Conservation (phyloP, 1,140 invertebrate species). For the Drosophila kanapiae region DNA sequence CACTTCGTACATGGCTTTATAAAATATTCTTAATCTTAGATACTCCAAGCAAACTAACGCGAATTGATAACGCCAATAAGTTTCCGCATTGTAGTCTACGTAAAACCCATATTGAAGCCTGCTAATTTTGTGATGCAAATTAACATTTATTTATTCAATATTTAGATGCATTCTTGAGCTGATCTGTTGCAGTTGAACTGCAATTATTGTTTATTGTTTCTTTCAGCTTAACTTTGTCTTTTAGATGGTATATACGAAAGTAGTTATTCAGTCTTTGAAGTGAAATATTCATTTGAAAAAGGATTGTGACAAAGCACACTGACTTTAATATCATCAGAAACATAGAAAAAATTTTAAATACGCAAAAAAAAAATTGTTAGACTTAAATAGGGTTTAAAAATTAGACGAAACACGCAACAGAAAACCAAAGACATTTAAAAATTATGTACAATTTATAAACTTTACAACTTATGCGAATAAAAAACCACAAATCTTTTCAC, state of each 20-base stretch:
- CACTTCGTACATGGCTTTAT: slow-evolving; percentile 29
- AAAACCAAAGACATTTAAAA: slow-evolving; percentile 2
- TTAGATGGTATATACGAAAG: slow-evolving; percentile 8
- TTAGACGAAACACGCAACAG: too few relatives aligned
- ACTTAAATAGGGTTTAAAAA: too few relatives aligned
- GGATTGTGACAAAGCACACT: slow-evolving; percentile 4
- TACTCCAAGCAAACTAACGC: slow-evolving; percentile 23
- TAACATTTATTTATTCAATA: slow-evolving; percentile 22
- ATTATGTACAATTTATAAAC: slow-evolving; percentile 30
- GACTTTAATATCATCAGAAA: slow-evolving; percentile 27
- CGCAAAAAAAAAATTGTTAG: too few relatives aligned
- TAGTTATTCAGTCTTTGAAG: slow-evolving; percentile 43
- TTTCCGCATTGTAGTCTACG: background rate
- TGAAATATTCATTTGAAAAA: slow-evolving; percentile 8
- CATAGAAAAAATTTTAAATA: too few relatives aligned
- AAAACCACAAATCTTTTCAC: slow-evolving; percentile 27
- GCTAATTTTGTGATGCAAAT: slow-evolving; percentile 3
- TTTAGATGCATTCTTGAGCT: slow-evolving; percentile 24
- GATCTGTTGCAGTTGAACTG: slow-evolving; percentile 23
- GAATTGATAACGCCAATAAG: slow-evolving; percentile 7
- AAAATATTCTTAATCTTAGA: slow-evolving; percentile 25
- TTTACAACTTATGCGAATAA: slow-evolving; percentile 31
- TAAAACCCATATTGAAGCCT: slow-evolving; percentile 19
- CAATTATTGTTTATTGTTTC: slow-evolving; percentile 16
- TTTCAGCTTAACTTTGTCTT: slow-evolving; percentile 22